Percentiles rank a stretch among this genome's conserved stretches.
Evolutionary conservation across 2,888 invertebrate species (phyloP).

Genomic region (Drosophila borealis): DNA sequence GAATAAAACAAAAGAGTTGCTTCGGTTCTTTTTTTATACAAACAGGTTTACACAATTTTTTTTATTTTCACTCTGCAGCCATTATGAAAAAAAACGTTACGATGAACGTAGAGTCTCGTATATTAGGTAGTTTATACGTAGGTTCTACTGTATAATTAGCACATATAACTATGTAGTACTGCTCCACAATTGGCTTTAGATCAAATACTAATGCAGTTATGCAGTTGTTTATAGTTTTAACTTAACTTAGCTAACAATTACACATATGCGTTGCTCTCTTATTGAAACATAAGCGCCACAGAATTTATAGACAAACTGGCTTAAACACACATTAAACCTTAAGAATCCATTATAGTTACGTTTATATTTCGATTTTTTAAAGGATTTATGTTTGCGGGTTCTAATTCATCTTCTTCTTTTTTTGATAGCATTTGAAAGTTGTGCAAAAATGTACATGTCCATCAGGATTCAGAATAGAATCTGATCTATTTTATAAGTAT

Average conservation of each 20-base stretch:
- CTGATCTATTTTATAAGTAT: constrained; percentile 25
- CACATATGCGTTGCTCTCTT: constrained; percentile 33
- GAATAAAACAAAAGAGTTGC: constrained; percentile 51
- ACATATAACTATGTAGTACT: constrained; percentile 49
- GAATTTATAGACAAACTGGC: constrained; percentile 23
- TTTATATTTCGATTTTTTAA: constrained; percentile 16
- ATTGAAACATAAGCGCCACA: constrained; percentile 54
- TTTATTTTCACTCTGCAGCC: constrained; percentile 39
- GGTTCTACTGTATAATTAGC: constrained; percentile 56
- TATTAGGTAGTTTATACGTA: constrained; percentile 45
- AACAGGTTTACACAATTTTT: constrained; percentile 74
- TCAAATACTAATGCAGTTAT: constrained; percentile 72
- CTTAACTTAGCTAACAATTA: constrained; percentile 44
- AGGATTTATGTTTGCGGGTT: background rate
- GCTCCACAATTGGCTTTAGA: constrained; percentile 49
- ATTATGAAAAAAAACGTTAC: constrained; percentile 23
- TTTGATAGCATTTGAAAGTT: constrained; percentile 33
- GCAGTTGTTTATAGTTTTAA: background rate
- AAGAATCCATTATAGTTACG: constrained; percentile 7
- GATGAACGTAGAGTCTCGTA: constrained; percentile 19
- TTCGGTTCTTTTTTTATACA: constrained; percentile 76
- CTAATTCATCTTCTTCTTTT: too few species aligned
- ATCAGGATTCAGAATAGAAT: constrained; percentile 33
- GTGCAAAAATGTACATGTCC: constrained; percentile 65
- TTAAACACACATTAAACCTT: constrained; percentile 8